A percentile compares a stretch with the other conserved stretches of the same genome.
phyloP scores from a whole-genome alignment of 2,113 vertebrate genomes.

The Hippocampus zosterae region DNA sequence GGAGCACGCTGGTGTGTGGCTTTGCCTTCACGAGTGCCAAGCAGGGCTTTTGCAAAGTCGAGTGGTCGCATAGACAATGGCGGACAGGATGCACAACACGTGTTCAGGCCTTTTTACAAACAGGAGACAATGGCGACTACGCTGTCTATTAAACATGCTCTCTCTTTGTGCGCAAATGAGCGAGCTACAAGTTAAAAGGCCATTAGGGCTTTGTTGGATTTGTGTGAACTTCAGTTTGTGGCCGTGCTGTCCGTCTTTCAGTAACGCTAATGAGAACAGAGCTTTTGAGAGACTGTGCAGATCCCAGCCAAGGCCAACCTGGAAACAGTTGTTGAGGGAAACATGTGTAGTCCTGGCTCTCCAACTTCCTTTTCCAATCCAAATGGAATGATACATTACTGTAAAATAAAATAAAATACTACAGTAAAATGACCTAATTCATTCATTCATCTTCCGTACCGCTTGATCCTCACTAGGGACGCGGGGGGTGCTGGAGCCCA shows the following conservation, averaged over 20 bases:
- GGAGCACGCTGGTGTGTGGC: conserved; percentile 52
- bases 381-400: background rate
- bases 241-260: background rate
- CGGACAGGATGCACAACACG: conserved; percentile 56
- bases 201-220: background rate
- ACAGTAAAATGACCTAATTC: background rate
- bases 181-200: conserved; percentile 9
- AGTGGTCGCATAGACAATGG: conserved; percentile 64
- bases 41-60: conserved; percentile 50
- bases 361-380: background rate
- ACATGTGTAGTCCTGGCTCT: background rate
- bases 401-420: background rate
- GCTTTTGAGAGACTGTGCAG: background rate
- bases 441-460: too few relatives aligned
- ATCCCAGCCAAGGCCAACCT: background rate
- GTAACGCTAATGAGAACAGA: background rate
- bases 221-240: background rate
- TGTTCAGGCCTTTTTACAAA: conserved; percentile 52
- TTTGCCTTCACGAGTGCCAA: conserved; percentile 50
- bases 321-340: background rate
- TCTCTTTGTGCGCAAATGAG: conserved; percentile 13
- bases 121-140: conserved; percentile 38
- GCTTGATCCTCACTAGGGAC: too few relatives aligned
- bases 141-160: conserved; percentile 38
- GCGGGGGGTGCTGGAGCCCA: too few relatives aligned